Base-by-base conservation (phyloP, 2,888 invertebrate genomes). In the Nycteola revayana region DNA sequence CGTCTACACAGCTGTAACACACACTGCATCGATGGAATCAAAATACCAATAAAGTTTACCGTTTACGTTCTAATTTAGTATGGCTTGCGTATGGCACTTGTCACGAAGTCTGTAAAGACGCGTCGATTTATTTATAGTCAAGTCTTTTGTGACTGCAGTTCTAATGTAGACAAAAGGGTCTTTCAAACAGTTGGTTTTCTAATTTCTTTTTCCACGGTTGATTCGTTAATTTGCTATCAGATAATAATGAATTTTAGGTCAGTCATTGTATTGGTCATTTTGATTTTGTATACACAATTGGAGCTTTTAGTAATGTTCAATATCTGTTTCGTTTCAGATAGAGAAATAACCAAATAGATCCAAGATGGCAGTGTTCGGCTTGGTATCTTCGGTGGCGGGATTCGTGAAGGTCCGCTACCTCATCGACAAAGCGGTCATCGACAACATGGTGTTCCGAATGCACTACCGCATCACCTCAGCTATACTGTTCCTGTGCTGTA, bases 381-480 rank as follows among this genome's bases (percentile, higher is more conserved):
- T 96, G 91, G 93, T 95, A 57, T 95, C 96, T 70, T 94, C 96
- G 60, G 94, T 96, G 61, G 95, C 96, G 90, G 95, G 96, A 87
- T 95, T 96, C 79, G 92, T 96, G 63, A 96, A 96, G 90, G 94
- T 96, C 76, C 94, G 96, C 78, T 95, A 94, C 90, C 91, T 96
- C 58, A 91, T 95, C 74, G 96, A 96, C 90, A 96, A 94, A 81
- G 96, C 96, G 43, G 90, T 95, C 60, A 96, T 96, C 66, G 96
- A 96, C 89, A 96, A 96, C 81, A 94, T 95, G 93, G 93, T 95
- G 42, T 96, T 96, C 86, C 91, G 96, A 63, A 94, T 95, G 75
- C 96, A 96, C 82, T 96, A 96, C 82, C 91, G 96, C 77, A 93
- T 95, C 76, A 96, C 96, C 23, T 93, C 95, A 28, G 96, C 96